phyloP scores from a whole-genome alignment of 2,797 vertebrate genomes.

The Lophius americanus region DNA sequence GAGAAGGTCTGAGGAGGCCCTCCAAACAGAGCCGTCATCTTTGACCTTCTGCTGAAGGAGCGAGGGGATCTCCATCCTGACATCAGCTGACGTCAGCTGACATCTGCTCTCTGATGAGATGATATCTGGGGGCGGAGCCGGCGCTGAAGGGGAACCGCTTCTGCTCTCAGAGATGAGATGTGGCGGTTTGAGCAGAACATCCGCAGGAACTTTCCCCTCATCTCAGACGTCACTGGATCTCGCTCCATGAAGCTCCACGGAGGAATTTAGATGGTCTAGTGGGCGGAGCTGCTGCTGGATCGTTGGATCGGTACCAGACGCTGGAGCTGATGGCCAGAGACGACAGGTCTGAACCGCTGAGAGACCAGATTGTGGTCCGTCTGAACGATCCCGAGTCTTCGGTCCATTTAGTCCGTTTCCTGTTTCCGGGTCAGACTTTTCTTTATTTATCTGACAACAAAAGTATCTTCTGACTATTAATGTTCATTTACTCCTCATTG shows the following conservation, averaged over 20 bases:
- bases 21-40: conserved; percentile 27
- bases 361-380: not conserved
- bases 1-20: conserved; percentile 21
- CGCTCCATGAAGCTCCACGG: not conserved
- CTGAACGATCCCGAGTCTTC: no score
- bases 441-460: no score
- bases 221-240: not conserved
- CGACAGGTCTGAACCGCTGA: not conserved
- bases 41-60: conserved; percentile 35
- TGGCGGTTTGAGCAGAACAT: conserved; percentile 9
- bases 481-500: no score
- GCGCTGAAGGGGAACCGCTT: conserved; percentile 15
- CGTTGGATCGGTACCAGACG: not conserved
- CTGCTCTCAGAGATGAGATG: conserved; percentile 12
- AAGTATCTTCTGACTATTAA: no score
- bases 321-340: not conserved
- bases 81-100: conserved; percentile 36
- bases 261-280: not conserved
- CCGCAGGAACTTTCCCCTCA: conserved; percentile 6
- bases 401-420: no score
- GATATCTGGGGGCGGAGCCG: conserved; percentile 22
- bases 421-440: no score
- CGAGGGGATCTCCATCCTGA: conserved; percentile 26
- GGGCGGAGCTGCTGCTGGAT: not conserved
- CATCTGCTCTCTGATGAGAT: conserved; percentile 33